Evolutionary conservation across 2,113 vertebrate genomes (phyloP).

Genomic region (Ellobius talpinus): DNA sequence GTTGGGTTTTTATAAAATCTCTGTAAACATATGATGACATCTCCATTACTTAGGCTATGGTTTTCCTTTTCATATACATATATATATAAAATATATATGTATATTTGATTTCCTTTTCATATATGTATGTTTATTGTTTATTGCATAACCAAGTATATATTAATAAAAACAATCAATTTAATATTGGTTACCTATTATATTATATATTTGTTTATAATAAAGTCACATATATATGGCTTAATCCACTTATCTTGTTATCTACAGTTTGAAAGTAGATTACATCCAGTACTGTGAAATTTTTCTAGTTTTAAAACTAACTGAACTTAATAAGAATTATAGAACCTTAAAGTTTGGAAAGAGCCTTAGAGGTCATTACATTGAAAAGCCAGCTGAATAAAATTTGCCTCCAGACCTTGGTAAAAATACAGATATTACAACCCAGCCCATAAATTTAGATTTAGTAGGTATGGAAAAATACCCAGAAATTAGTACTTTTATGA

Average conservation of each 20-base stretch:
- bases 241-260: neutral
- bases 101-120: neutral
- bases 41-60: neutral
- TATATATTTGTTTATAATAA: neutral
- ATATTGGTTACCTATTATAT: neutral
- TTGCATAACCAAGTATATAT: neutral
- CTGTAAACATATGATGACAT: neutral
- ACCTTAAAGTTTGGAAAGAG: slow-evolving; percentile 56
- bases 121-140: neutral
- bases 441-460: slow-evolving; percentile 55
- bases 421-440: slow-evolving; percentile 64
- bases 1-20: neutral
- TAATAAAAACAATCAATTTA: neutral
- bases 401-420: slow-evolving; percentile 50
- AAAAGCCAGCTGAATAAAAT: slow-evolving; percentile 63
- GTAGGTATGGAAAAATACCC: slow-evolving; percentile 69
- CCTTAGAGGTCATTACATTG: slow-evolving; percentile 56
- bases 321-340: slow-evolving; percentile 68
- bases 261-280: neutral
- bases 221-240: neutral
- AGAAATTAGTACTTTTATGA: slow-evolving; percentile 75
- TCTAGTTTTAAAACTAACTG: slow-evolving; percentile 37
- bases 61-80: slow-evolving; percentile 10
- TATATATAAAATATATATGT: neutral
- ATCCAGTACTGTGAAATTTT: neutral